Evolutionary conservation across 1,140 invertebrate species (phyloP), one percentile per base, ranked within the genome.

Genomic region (Aphaenogaster floridana): DNA sequence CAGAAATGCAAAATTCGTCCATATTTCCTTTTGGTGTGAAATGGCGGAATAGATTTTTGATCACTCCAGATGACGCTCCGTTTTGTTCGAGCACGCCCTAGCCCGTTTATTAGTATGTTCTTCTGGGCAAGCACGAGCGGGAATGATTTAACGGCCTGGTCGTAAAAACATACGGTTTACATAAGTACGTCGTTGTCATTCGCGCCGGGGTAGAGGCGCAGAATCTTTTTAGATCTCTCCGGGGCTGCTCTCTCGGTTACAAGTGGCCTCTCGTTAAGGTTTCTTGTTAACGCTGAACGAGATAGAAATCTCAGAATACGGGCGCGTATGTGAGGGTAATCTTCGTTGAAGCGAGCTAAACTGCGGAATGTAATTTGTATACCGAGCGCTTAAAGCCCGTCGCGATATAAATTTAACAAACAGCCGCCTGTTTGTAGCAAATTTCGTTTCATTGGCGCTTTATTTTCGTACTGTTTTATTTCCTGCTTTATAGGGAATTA

Each of bases 131-230:
- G 89, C 89, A 88, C 88, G 88, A 54, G 76, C 39, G 86, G 83
- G 92, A 92, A 91, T 93, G 91, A 93, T 93, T 93, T 93, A 93
- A 91, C 86, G 91, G 68, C 61, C 57, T 15, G 52, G n/a, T 9
- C 50, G 63, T 90, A 88, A 91, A 89, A 92, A 93, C 91, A 89
- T 83, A 86, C 87, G 91, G 91, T 92, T 93, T 92, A 92, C 92
- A 93, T 92, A 93, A 93, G 90, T 89, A 92, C 90, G 81, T 89
- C 91, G 86, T 92, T 90, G 92, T 92, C 90, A 92, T 92, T 90
- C 92, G 71, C 74, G 69, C 74, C 64, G 28, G 57, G 74, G 87
- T 39, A 48, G 88, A 79, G 86, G 50, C 63, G 77, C 78, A 87
- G 64, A 84, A 89, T 86, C 80, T 90, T 88, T 88, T 86, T 88